Base-by-base conservation (phyloP, 2,797 vertebrate genomes). In the Falco rusticolus region DNA sequence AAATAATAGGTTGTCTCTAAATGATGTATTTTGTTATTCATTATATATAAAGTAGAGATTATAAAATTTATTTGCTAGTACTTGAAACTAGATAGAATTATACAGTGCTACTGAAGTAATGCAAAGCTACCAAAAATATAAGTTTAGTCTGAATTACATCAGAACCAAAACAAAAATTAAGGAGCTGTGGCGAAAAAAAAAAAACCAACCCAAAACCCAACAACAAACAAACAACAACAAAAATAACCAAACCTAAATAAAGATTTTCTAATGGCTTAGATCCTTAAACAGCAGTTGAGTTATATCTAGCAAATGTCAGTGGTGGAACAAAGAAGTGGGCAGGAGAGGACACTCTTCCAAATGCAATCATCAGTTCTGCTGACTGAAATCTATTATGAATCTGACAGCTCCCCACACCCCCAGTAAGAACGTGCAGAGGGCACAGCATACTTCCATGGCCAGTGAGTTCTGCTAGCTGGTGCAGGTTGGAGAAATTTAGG, bases 391-490 rank as follows among this genome's bases (percentile, higher is more conserved):
- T 66, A 3, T 61, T 69, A 39, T 16, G 18, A 22, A 37, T 37
- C n/a, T 76, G 24, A 43, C 5, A 21, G 5, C 6, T 3, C 9
- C 16, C 4, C 5, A 6, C 2, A 6, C 0, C 15, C 10, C 1
- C 17, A 41, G 2, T 25, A 41, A 70, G 59, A 60, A 29, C 7
- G 13, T 3, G 4, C 20, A 74, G 71, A 72, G 4, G 8, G 12
- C 54, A 22, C 6, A n/a, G 45, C 6, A 19, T 53, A 26, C 7
- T 68, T 39, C 17, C 17, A 33, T 20, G 15, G 20, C 16, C 48
- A 65, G 41, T 57, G 22, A 70, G 22, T 31, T 76, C 21, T 69
- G 37, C 11, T 75, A 68, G 17, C 13, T 72, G 84, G 7, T 61
- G 21, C 26, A 61, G 11, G 4, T 11, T 69, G 24, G 29, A 33